Evolutionary conservation across 2,888 invertebrate genomes (phyloP), one percentile per base, ranked within the genome.

Genomic region (Chesias legatella): DNA sequence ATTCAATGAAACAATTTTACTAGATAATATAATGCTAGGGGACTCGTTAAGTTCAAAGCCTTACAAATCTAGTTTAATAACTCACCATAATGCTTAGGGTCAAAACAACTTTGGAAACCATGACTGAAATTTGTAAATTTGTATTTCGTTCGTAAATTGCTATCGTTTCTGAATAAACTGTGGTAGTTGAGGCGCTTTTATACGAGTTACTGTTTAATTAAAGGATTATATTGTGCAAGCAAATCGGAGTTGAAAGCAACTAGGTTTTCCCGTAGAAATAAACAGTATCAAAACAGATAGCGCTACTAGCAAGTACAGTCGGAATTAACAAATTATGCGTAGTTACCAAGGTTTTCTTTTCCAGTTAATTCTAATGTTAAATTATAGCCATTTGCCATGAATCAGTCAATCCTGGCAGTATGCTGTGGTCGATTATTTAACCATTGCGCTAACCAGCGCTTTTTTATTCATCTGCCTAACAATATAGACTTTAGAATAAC

Each of bases 191-290:
- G 50, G 49, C 47, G 51, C 56, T 79, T 79, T 71, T 86, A 86
- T 83, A 83, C 56, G 20, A 35, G 40, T 29, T 44, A 48, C 22
- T 79, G 70, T 83, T 78, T 81, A 54, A 47, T 41, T 51, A 48
- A 60, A 39, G 52, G 70, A 73, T 80, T 75, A 73, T 5, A 53
- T 51, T 46, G 53, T 55, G 58, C 48, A 60, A 56, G 57, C 28
- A 46, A 51, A 51, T 49, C 50, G n/a, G 40, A 29, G 51, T 53
- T 56, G 46, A 49, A 50, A 49, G 51, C 58, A 54, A 61, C n/a
- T n/a, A 61, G 84, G 84, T 77, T 83, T 84, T 84, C 66, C 85
- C 80, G 60, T 70, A 68, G 67, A 43, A 44, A 50, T 53, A 47
- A 60, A 54, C 43, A 61, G 57, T 54, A 56, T 64, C 63, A 48